Evolutionary conservation across 1,140 invertebrate species (phyloP).

Genomic region (Dreissena rostriformis): DNA sequence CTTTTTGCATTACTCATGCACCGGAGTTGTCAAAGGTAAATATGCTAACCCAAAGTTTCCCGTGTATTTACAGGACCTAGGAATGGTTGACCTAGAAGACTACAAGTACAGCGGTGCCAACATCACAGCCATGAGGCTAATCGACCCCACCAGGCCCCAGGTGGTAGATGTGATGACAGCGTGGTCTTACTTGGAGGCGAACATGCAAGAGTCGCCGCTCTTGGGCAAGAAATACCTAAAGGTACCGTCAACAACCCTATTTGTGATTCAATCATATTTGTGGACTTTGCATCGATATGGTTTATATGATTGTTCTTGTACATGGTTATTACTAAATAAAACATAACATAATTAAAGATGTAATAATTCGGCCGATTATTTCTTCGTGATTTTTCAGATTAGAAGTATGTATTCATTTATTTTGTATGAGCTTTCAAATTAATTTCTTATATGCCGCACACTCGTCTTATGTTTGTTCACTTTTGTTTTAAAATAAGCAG

Average conservation of each 20-base stretch:
- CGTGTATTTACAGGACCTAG: constrained; percentile 72
- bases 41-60: not conserved
- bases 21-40: no score
- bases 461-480: no score
- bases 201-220: constrained; percentile 62
- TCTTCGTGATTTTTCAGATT: no score
- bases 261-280: not conserved
- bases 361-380: no score
- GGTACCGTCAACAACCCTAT: constrained; percentile 41
- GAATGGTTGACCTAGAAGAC: constrained; percentile 77
- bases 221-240: constrained; percentile 67
- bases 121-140: constrained; percentile 77
- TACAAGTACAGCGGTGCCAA: constrained; percentile 78
- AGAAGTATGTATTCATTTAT: no score
- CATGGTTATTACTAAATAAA: not conserved
- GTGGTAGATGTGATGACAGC: constrained; percentile 68
- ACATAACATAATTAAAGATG: no score
- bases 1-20: no score
- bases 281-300: not conserved
- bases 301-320: not conserved
- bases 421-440: no score
- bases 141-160: constrained; percentile 69
- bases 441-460: no score
- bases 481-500: no score
- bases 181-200: constrained; percentile 67